phyloP scores from a whole-genome alignment of 2,797 vertebrate species.

The Sebastes alutus region DNA sequence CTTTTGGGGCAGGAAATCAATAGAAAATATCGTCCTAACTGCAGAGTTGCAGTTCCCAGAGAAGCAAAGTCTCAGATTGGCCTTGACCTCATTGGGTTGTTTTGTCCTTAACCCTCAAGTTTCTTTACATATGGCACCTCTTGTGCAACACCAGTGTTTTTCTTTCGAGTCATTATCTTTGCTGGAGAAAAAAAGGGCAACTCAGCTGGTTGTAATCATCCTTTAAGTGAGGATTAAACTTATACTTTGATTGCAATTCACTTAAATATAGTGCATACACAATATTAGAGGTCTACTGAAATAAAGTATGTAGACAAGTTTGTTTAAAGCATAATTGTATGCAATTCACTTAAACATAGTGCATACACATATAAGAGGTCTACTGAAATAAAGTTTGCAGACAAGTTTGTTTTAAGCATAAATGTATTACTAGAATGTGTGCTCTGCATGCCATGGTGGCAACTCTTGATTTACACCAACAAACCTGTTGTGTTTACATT shows the following conservation, averaged over 20 bases:
- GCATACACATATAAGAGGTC: too few relatives aligned
- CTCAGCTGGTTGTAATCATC: neutral
- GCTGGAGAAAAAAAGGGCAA: neutral
- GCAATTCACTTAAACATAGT: neutral
- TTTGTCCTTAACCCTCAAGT: neutral
- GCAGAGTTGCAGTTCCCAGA: neutral
- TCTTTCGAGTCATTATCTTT: neutral
- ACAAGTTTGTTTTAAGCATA: neutral
- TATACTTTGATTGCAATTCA: neutral
- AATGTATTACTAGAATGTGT: too few relatives aligned
- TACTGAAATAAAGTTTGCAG: neutral
- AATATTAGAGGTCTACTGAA: neutral
- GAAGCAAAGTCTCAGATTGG: neutral
- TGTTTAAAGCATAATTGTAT: too few relatives aligned
- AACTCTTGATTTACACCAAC: too few relatives aligned
- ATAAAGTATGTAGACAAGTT: neutral
- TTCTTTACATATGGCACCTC: neutral
- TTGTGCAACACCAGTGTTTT: neutral
- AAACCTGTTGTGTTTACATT: too few relatives aligned
- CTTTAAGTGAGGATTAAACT: neutral
- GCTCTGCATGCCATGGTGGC: too few relatives aligned
- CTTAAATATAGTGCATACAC: neutral
- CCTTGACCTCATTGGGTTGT: neutral
- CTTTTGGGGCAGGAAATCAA: neutral
- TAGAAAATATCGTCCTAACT: neutral